Conservation (phyloP, 2,797 vertebrate genomes). For the Tapirus indicus region DNA sequence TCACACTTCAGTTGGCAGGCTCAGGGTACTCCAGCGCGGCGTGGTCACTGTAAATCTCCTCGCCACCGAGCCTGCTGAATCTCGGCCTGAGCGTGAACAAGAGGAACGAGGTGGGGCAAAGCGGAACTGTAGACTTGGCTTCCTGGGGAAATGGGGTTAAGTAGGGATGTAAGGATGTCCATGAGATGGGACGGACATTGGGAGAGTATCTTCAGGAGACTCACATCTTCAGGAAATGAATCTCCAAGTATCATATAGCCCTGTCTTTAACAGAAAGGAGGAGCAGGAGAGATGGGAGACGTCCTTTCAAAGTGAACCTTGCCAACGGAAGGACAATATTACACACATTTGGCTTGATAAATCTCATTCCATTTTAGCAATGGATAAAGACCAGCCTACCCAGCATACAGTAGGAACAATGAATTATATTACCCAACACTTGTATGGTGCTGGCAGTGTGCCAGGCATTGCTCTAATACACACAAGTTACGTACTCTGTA, state of each 20-base stretch:
- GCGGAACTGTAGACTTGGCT: no score
- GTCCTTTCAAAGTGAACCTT: background rate
- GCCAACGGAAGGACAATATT: background rate
- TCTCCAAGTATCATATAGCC: fast-evolving
- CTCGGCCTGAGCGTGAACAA: background rate
- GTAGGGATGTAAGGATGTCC: background rate
- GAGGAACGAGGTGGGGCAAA: background rate
- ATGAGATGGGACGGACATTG: fast-evolving
- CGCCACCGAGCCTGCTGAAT: fast-evolving
- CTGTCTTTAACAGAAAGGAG: background rate
- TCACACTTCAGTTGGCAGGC: background rate
- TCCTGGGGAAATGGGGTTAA: background rate
- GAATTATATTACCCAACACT: background rate
- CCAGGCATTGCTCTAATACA: background rate
- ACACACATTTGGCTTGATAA: background rate
- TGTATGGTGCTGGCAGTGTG: background rate
- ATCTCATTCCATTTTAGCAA: background rate
- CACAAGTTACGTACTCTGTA: background rate
- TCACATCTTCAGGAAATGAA: no score
- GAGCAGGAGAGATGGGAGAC: background rate
- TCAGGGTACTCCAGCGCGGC: fast-evolving
- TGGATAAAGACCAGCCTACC: no score
- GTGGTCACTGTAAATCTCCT: background rate
- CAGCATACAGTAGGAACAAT: background rate
- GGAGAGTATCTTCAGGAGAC: background rate